Evolutionary conservation across 1,140 invertebrate species (phyloP), one percentile per base, ranked within the genome.

Genomic region (Araneus ventricosus): DNA sequence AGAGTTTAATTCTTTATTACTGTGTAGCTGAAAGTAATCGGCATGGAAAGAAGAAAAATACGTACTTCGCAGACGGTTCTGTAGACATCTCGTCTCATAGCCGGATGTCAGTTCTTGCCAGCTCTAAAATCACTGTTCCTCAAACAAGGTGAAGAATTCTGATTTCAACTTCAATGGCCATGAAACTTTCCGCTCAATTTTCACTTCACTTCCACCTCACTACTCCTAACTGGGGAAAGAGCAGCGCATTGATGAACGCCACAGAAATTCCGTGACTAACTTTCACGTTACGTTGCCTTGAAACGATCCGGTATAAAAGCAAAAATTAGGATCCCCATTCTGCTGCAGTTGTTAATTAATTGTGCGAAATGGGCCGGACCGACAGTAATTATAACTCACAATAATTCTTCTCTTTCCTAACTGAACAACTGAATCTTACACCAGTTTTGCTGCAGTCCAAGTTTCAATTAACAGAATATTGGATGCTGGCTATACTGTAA

Each of bases 141-240:
- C 70, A 75, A 75, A 75, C 6, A 37, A 2, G 34, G 30, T 52
- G 70, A 37, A 87, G 30, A 39, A 63, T 63, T 87, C 45, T 87
- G 52, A 63, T 63, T 87, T 87, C 85, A 63, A 87, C 85, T 87
- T 87, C 59, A 87, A 63, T 52, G 27, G 24, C 34, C 85, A 39
- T 87, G 59, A 63, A 87, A 87, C 82, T 63, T 87, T 87, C 85
- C 85, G 85, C 85, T 87, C 85, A 87, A 87, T 87, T 87, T 87
- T 87, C 85, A 20, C 34, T 61, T 87, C 37, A 87, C 27, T 61
- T 59, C 59, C 85, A 63, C 85, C 45, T 63, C 85, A 39, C 52
- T 87, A 39, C 52, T 39, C 85, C 27, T 59, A 37, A 61, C 85
- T 63, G 34, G 85, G 85, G 37, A 87, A 61, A 61, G 59, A 10